Evolutionary conservation across 2,888 invertebrate species (phyloP).

Genomic region (Embidobia sp.): DNA sequence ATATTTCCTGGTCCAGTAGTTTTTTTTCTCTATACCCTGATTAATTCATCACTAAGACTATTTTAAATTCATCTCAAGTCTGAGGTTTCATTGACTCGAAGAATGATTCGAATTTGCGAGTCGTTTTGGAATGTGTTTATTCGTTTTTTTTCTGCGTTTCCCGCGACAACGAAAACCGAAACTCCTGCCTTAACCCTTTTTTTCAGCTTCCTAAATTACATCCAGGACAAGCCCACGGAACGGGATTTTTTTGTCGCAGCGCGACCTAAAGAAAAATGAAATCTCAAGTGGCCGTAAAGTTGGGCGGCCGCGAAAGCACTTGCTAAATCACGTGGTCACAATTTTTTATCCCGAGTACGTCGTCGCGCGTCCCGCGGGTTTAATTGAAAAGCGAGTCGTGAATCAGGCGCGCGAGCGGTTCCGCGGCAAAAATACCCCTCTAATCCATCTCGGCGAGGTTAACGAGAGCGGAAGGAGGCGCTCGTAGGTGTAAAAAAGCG

Average conservation of each 20-base stretch:
- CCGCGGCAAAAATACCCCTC: slow-evolving; percentile 46
- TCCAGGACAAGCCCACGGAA: slow-evolving; percentile 14
- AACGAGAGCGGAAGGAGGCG: slow-evolving; percentile 58
- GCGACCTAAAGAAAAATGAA: slow-evolving; percentile 47
- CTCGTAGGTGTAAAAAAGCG: no score
- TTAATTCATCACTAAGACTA: no score
- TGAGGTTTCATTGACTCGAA: no score
- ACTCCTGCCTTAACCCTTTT: no score
- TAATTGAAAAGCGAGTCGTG: slow-evolving; percentile 61
- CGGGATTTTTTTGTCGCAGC: not conserved
- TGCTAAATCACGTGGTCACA: slow-evolving; percentile 61
- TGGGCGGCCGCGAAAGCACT: slow-evolving; percentile 48
- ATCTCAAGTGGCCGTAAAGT: slow-evolving; percentile 49
- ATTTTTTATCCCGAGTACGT: slow-evolving; percentile 52
- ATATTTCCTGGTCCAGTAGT: no score
- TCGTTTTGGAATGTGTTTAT: no score
- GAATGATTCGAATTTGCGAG: no score
- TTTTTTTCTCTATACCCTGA: no score
- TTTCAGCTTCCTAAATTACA: no score
- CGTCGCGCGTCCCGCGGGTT: slow-evolving; percentile 59
- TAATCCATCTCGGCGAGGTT: slow-evolving; percentile 61
- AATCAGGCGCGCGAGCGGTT: slow-evolving; percentile 45
- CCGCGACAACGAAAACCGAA: no score
- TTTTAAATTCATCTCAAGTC: no score
- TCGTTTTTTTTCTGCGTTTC: no score